Evolutionary conservation across 1,140 invertebrate genomes (phyloP).

Genomic region (Heliconius hermathena): DNA sequence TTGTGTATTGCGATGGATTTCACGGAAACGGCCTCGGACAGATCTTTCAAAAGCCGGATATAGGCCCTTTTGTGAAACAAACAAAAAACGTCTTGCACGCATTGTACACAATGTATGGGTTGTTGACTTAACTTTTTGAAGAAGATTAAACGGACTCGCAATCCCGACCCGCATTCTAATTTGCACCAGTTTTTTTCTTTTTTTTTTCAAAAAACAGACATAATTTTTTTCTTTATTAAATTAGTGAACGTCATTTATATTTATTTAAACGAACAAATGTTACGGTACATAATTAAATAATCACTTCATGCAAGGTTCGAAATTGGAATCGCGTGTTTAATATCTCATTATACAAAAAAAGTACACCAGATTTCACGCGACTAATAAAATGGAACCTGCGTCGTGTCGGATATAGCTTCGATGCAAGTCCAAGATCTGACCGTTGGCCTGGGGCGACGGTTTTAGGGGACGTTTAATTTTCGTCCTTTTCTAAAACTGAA

Average conservation of each 20-base stretch:
- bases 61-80: constrained; percentile 70
- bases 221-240: neutral
- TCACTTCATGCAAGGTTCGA: constrained; percentile 7
- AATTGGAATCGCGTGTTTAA: constrained; percentile 36
- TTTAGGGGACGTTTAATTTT: constrained; percentile 49
- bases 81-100: constrained; percentile 58
- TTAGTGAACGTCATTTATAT: constrained; percentile 2
- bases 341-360: constrained; percentile 25
- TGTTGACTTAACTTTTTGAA: constrained; percentile 63
- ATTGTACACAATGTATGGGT: constrained; percentile 57
- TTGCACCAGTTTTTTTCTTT: constrained; percentile 28
- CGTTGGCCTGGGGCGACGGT: constrained; percentile 52
- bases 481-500: constrained; percentile 48
- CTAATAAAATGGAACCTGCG: constrained; percentile 26
- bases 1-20: constrained; percentile 76
- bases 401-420: constrained; percentile 31
- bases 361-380: constrained; percentile 33
- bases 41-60: constrained; percentile 68
- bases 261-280: constrained; percentile 25
- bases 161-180: constrained; percentile 53
- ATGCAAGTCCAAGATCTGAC: constrained; percentile 52
- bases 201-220: too few species aligned
- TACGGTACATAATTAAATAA: constrained; percentile 33
- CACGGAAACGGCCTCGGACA: constrained; percentile 64
- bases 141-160: constrained; percentile 56